These are phyloP conservation scores for Onychorhynchus coronatus DNA, from an alignment of 2,113 vertebrate genomes.

Conservation along the genomic window DNA sequence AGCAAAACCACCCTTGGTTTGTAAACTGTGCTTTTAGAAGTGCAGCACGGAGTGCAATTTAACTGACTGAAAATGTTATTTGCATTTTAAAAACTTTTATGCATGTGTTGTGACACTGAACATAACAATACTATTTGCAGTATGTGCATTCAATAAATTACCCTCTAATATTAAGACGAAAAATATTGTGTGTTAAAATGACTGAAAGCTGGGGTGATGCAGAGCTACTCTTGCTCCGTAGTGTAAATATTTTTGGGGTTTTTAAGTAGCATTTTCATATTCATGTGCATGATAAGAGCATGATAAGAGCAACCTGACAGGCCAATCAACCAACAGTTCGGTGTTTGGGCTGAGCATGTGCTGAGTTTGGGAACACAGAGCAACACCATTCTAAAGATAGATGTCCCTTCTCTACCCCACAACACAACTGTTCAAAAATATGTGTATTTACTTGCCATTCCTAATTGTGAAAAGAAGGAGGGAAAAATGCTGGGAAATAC, in stretches of 20 bases:
- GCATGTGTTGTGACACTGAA: background rate
- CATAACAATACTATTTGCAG: background rate
- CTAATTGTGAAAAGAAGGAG: constrained; percentile 20
- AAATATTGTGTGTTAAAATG: background rate
- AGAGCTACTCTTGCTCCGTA: background rate
- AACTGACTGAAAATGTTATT: background rate
- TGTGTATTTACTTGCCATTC: constrained; percentile 32
- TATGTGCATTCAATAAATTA: background rate
- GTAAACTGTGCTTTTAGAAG: background rate
- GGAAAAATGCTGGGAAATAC: constrained; percentile 10
- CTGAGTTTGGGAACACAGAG: background rate
- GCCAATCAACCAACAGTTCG: background rate
- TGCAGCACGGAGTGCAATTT: background rate
- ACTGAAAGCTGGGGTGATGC: background rate
- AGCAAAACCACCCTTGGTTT: background rate
- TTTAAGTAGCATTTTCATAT: background rate
- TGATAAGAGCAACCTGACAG: background rate
- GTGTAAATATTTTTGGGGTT: background rate
- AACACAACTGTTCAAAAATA: constrained; percentile 40
- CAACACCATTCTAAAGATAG: constrained; percentile 38
- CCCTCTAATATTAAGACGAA: background rate
- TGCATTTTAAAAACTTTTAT: background rate
- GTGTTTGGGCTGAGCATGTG: background rate
- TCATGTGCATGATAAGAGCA: background rate
- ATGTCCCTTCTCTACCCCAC: constrained; percentile 24